These are phyloP conservation scores for Eilema griseolum DNA, from an alignment of 2,888 invertebrate genomes.

Conservation along the genomic window DNA sequence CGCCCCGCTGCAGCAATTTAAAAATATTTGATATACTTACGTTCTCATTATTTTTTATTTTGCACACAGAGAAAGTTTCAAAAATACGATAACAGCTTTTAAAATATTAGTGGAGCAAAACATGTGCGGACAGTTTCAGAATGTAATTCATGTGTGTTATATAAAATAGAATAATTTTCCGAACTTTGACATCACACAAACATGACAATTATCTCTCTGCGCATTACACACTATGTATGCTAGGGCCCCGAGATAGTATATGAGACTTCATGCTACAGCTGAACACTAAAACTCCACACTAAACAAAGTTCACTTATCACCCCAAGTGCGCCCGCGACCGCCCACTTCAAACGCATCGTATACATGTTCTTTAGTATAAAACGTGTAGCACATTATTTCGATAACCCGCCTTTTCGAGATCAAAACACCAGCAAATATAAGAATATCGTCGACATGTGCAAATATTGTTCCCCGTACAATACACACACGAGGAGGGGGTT, in stretches of 20 bases:
- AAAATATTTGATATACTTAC: neutral
- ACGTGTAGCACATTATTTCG: conserved; percentile 11
- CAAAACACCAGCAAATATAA: conserved; percentile 10
- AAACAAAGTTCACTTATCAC: neutral
- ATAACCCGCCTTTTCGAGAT: conserved; percentile 8
- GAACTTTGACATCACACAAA: no score
- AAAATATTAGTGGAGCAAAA: neutral
- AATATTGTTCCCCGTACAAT: conserved; percentile 26
- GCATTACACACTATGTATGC: no score
- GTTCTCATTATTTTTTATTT: neutral
- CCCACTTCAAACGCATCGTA: neutral
- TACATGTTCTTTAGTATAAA: neutral
- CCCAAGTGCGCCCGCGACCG: neutral
- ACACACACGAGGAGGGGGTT: conserved; percentile 26
- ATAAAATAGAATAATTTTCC: no score
- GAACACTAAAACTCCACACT: neutral
- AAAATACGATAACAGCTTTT: neutral
- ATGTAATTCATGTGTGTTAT: no score
- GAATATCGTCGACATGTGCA: conserved; percentile 14
- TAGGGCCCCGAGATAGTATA: no score
- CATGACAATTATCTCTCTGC: no score
- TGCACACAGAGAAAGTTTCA: neutral
- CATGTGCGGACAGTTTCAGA: no score
- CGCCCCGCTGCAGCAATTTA: neutral
- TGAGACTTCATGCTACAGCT: neutral